Conservation (phyloP, 2,888 invertebrate genomes). For the Tipula lateralis region DNA sequence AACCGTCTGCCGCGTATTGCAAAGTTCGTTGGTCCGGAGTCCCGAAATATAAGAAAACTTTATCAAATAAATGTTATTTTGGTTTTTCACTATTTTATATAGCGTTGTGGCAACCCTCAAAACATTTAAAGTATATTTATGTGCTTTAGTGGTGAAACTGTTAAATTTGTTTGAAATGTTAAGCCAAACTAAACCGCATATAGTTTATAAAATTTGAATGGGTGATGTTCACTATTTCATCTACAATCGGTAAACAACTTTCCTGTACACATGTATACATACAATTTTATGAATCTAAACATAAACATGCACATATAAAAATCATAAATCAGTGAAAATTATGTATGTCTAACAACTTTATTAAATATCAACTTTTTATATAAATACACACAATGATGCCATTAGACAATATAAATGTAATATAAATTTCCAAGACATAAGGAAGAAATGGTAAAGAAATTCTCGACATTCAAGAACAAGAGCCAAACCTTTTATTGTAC, state of each 20-base stretch:
- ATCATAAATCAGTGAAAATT: background rate
- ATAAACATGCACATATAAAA: background rate
- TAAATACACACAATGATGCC: background rate
- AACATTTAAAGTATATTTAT: background rate
- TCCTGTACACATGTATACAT: background rate
- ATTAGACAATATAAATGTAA: background rate
- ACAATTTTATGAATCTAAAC: too few relatives aligned
- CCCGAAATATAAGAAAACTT: background rate
- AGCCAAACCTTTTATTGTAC: background rate
- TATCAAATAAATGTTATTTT: background rate
- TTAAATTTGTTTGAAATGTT: background rate
- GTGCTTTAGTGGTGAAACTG: background rate
- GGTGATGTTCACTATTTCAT: background rate
- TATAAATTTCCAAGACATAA: background rate
- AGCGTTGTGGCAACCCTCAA: background rate
- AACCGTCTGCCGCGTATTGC: background rate
- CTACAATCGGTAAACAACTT: background rate
- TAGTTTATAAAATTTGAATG: background rate
- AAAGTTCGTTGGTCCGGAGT: background rate
- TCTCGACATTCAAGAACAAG: background rate
- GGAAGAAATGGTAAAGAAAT: background rate
- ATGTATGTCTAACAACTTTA: background rate
- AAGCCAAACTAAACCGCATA: background rate
- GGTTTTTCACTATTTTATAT: background rate
- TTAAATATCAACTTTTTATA: background rate